phyloP scores from a whole-genome alignment of 2,888 invertebrate species.

The Liodrosophila aerea region DNA sequence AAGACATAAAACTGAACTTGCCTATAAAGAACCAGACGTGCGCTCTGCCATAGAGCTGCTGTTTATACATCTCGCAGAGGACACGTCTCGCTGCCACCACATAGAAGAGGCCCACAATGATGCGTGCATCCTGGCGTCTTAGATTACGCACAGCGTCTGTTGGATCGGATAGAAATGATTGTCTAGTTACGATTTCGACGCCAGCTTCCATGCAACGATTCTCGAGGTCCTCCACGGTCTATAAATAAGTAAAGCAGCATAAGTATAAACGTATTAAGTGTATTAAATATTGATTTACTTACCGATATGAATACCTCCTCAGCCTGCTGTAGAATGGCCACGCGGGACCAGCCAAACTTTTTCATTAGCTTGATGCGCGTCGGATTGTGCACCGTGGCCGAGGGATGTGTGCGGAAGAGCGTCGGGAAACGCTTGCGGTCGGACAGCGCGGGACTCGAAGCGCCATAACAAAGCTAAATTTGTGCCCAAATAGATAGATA shows the following conservation, averaged over 20 bases:
- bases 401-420: slow-evolving; percentile 98
- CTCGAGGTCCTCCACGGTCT: slow-evolving; percentile 99
- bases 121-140: slow-evolving; percentile 96
- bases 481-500: not conserved
- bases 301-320: slow-evolving; percentile 98
- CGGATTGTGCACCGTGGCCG: slow-evolving; percentile 99
- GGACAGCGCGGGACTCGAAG: slow-evolving; percentile 98
- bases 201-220: slow-evolving; percentile 94
- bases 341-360: slow-evolving; percentile 98
- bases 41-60: slow-evolving; percentile 95
- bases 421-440: slow-evolving; percentile 98
- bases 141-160: slow-evolving; percentile 97
- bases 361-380: slow-evolving; percentile 97
- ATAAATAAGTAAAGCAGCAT: slow-evolving; percentile 69
- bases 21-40: slow-evolving; percentile 99
- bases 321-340: slow-evolving; percentile 98
- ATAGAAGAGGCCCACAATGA: slow-evolving; percentile 99
- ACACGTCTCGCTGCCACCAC: slow-evolving; percentile 98
- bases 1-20: no score
- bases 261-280: not conserved
- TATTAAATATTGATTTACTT: slow-evolving; percentile 74
- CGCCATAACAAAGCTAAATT: slow-evolving; percentile 97
- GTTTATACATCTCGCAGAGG: slow-evolving; percentile 97
- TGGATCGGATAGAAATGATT: slow-evolving; percentile 98
- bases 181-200: slow-evolving; percentile 97